Evolutionary conservation across 2,797 vertebrate genomes (phyloP), one percentile per base, ranked within the genome.

Genomic region (Anolis apletophallus): DNA sequence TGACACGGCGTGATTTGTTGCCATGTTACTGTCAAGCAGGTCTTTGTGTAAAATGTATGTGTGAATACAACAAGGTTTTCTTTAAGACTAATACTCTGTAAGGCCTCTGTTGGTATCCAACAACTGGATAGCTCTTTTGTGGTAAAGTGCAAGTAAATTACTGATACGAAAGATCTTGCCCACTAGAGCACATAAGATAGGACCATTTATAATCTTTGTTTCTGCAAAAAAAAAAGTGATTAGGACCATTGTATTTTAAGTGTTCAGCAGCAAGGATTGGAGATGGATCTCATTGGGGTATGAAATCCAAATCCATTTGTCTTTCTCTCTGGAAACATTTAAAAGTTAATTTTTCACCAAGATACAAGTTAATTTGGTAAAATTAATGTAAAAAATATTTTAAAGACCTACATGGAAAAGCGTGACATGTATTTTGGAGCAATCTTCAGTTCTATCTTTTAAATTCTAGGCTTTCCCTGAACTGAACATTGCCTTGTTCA

Each of bases 101-200:
- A 92, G 90, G 84, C 84, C 72, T 64, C 84, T 89, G 72, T 72
- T 78, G 57, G 81, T 81, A 90, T 78, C 74, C 81, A 87, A 46
- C 83, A 76, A 50, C 9, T 74, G 1, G 82, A 83, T 80, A 85
- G 79, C 12, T 52, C 87, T 86, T 88, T 54, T 0, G 1, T 50
- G 57, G 85, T 75, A 90, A 90, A 81, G 87, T 88, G 83, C 26
- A 77, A 84, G 23, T 40, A 74, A 52, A 67, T 21, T 6, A 75
- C 2, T 88, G 80, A 9, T 34, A 36, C 50, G 78, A 87, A 84
- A 82, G 0, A 83, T 52, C 68, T 46, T 4, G 73, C 29, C 57
- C 83, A 88, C 88, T 9, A 52, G 40, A 81, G 52, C 50, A 34
- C 7, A 17, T 80, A 34, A 75, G 88, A 87, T 52, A 84, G 17